Evolutionary conservation across 2,113 vertebrate species (phyloP).

Genomic region (Mormyrus iriodes): DNA sequence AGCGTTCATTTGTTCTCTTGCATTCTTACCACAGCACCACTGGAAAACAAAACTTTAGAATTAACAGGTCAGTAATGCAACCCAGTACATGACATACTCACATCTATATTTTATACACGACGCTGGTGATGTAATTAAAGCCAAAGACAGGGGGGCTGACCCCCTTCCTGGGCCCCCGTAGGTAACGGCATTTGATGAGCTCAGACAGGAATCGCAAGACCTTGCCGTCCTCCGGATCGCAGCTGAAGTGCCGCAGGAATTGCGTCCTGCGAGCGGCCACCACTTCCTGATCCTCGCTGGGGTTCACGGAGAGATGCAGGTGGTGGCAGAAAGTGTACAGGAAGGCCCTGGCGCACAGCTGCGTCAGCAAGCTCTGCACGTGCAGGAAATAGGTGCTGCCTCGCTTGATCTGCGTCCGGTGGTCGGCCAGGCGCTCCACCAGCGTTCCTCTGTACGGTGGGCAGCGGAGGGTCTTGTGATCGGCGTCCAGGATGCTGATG

Average conservation of each 20-base stretch:
- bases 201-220: slow-evolving; percentile 71
- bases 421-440: slow-evolving; percentile 67
- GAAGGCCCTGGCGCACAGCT: slow-evolving; percentile 76
- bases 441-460: slow-evolving; percentile 76
- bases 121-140: slow-evolving; percentile 72
- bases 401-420: slow-evolving; percentile 68
- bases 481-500: slow-evolving; percentile 77
- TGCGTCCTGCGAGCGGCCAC: slow-evolving; percentile 49
- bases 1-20: not conserved
- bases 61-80: not conserved
- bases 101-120: slow-evolving; percentile 71
- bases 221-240: slow-evolving; percentile 61
- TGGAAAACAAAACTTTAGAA: not conserved
- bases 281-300: slow-evolving; percentile 36
- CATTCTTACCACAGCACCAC: not conserved
- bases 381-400: slow-evolving; percentile 87
- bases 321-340: slow-evolving; percentile 72
- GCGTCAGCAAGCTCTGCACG: slow-evolving; percentile 74
- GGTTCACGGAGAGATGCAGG: slow-evolving; percentile 47
- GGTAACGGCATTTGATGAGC: slow-evolving; percentile 67
- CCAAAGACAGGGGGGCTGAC: slow-evolving; percentile 55
- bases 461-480: slow-evolving; percentile 79
- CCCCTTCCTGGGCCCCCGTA: slow-evolving; percentile 50
- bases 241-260: slow-evolving; percentile 66
- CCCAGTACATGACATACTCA: not conserved